Base-by-base conservation (phyloP, 1,140 invertebrate genomes). In the Drosophila nigrodunni region DNA sequence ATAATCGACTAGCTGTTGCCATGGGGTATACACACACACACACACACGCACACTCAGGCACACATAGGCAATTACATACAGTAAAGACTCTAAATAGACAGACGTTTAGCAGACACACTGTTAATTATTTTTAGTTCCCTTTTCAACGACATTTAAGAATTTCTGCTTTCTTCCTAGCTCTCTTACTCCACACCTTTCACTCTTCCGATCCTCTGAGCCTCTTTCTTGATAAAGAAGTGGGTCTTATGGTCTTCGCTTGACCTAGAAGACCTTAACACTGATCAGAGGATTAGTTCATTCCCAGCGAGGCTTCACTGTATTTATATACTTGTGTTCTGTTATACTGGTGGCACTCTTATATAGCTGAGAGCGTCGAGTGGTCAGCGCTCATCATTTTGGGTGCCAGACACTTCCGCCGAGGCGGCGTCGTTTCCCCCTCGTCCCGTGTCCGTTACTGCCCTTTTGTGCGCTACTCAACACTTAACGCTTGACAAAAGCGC, bases 341-440 rank as follows among this genome's bases (percentile, higher is more conserved):
- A n/a, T 41, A 18, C 13, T 35, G 43, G 10, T 18, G 41, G 37
- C 39, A 8, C 18, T 34, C n/a, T 54, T 9, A 6, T 43, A 13
- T 43, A 30, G 25, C 13, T 11, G 21, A 37, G 34, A 30, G 44
- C 44, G 1, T 5, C 30, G 15, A 52, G 49, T 52, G 49, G 49
- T 11, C 49, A 50, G 5, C 15, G 18, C 69, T 65, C 50, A 57
- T 69, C 58, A 69, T 60, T 74, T 74, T 47, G 61, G 55, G 59
- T 77, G 80, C 80, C 80, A 83, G 80, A 83, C 80, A 83, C 74
- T 83, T 83, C 80, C 80, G 80, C 59, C 67, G 66, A 30, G 37
- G 50, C 47, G 46, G 1, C 59, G 13, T 10, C 54, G 3, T 2
- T n/a, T 7, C 0, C 13, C 41, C n/a, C 0, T 43, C n/a, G 6